Conservation (phyloP, 2,888 invertebrate species). For the Synergus itoensis region DNA sequence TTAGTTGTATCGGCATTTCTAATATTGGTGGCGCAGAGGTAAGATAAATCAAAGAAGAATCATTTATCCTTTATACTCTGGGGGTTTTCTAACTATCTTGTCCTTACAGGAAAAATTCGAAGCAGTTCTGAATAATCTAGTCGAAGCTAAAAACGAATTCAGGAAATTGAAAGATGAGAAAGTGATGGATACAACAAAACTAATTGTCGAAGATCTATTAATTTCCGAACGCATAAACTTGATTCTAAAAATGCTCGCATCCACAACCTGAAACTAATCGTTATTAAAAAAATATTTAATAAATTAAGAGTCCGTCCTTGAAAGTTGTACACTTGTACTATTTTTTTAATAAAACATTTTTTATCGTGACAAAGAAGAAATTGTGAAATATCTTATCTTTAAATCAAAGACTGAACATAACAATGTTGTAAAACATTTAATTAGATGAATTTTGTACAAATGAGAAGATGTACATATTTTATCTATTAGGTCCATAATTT, state of each 20-base stretch:
- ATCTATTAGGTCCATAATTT: conserved; percentile 7
- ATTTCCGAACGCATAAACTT: conserved; percentile 61
- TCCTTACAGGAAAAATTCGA: conserved; percentile 63
- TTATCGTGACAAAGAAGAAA: neutral
- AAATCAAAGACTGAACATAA: neutral
- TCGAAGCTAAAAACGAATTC: conserved; percentile 62
- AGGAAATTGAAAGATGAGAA: conserved; percentile 50
- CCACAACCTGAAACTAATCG: neutral
- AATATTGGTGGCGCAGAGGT: conserved; percentile 68
- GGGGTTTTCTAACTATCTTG: conserved; percentile 19
- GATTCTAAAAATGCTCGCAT: conserved; percentile 59
- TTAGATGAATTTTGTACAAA: conserved; percentile 28
- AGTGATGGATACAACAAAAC: conserved; percentile 58
- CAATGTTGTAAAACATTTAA: conserved; percentile 29
- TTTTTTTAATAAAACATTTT: neutral
- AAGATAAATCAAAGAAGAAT: conserved; percentile 37
- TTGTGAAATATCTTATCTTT: neutral
- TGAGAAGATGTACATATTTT: neutral
- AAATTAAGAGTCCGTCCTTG: neutral
- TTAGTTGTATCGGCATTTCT: conserved; percentile 65
- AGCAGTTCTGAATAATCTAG: conserved; percentile 60
- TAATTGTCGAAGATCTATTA: conserved; percentile 58
- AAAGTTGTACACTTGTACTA: neutral
- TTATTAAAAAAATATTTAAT: neutral
- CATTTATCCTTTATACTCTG: neutral